Base-by-base conservation (phyloP, 2,797 vertebrate genomes). In the Fundulus diaphanus region DNA sequence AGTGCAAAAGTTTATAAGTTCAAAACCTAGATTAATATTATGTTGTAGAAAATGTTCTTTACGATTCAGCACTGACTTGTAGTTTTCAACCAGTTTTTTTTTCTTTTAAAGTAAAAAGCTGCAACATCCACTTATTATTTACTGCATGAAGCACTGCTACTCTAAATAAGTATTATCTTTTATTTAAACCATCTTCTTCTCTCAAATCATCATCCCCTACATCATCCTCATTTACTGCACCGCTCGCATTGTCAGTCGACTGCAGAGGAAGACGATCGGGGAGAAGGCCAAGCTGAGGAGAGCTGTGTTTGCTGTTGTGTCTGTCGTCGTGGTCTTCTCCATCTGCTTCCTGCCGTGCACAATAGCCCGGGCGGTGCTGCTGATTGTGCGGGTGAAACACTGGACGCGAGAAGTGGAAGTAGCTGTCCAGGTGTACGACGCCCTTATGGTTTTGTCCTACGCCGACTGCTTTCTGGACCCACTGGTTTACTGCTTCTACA, bases 401-500 rank as follows among this genome's bases (percentile, higher is more conserved):
- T 1, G 7, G 29, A 2, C 61, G n/a, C 0, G 0, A 0, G 1
- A 1, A 0, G 93, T 95, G 78, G 7, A 86, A 0, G 0, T 81
- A 0, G 87, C 61, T 2, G 92, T 89, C 0, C 90, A 93, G 88
- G 80, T 94, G 29, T 95, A 94, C 5, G 95, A 96, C 44, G 57
- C 92, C 68, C 86, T 95, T 68, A 88, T 95, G 90, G 93, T 93
- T 24, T 68, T 95, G 66, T 96, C 95, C 2, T 95, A 92, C 85
- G 78, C 89, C 1, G 94, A 96, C 85, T 95, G 94, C 56, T 83
- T 96, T 59, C 81, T 96, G 74, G 95, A 96, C 79, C 95, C 95
- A 0, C 80, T 95, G 20, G 89, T 96, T 0, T 96, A 96, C 87
- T 96, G 95, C 82, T 93, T 96, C 84, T 95, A 93, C 73, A 91